A percentile compares a stretch with the other conserved stretches of the same genome.
Conservation (phyloP, 2,113 vertebrate genomes). For the human region DNA sequence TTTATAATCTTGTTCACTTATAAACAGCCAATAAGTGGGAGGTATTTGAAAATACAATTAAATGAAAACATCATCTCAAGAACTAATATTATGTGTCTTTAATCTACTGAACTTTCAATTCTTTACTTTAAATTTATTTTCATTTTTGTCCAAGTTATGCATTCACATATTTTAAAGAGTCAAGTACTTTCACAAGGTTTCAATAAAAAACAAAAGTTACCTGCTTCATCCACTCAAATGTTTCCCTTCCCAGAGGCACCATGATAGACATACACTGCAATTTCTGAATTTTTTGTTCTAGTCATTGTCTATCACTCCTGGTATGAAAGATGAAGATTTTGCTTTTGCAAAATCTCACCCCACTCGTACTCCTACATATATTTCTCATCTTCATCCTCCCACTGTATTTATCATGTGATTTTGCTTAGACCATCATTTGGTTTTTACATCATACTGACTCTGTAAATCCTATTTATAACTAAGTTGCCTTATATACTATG, state of each 20-base stretch:
- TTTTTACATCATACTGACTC: conserved; percentile 41
- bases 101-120: conserved; percentile 9
- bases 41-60: conserved; percentile 40
- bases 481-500: background rate
- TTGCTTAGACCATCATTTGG: conserved; percentile 30
- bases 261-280: background rate
- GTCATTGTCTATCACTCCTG: background rate
- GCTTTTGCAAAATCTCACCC: background rate
- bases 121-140: conserved; percentile 35
- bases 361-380: background rate
- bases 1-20: conserved; percentile 45
- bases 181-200: background rate
- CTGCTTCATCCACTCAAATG: background rate
- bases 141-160: background rate
- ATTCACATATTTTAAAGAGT: background rate
- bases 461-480: conserved; percentile 39
- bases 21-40: conserved; percentile 21
- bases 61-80: conserved; percentile 53
- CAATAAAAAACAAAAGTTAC: conserved; percentile 24
- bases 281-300: background rate
- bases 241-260: background rate
- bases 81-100: background rate
- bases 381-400: background rate
- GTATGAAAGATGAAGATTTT: background rate
- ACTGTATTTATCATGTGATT: background rate